Base-by-base conservation (phyloP, 2,797 vertebrate genomes). In the Epinephelus awoara region DNA sequence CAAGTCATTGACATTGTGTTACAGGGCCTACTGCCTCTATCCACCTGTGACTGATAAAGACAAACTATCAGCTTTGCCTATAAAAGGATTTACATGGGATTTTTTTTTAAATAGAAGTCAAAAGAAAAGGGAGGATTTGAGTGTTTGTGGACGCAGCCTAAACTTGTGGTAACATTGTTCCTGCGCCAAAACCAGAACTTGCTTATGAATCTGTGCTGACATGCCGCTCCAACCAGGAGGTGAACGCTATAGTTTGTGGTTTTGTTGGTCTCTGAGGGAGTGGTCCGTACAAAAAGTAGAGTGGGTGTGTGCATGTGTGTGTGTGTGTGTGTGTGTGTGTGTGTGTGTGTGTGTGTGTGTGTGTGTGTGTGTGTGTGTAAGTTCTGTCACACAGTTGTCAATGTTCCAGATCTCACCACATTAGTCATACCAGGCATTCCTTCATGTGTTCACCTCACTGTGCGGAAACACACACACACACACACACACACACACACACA, bases 361-460 rank as follows among this genome's bases (percentile, higher is more conserved):
- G 74, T 63, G 42, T 3, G n/a, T 57, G 67, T 40, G 23, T 72
- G 47, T 29, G 47, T 69, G 74, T 63, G 42, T 3, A n/a, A 18
- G 34, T 59, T 77, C 21, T 72, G 84, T 88, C 71, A 90, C 70
- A 80, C 59, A 71, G 18, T 73, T 90, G 89, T 91, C 80, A 85
- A 58, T 55, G 51, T 80, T 92, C 89, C 84, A 90, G 63, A 89
- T 91, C 82, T 90, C 77, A 82, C 91, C 91, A 86, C 91, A 92
- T 74, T 58, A 58, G 29, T 92, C 92, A 94, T 93, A 84, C 92
- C 90, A 87, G 75, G 82, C 88, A 93, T 93, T 91, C 93, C 85
- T 92, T 76, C 49, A 73, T 78, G 80, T 77, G 68, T 75, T 85
- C 86, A 84, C 84, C 88, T 65, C 78, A 46, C 66, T 59, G 15